Conservation (phyloP, 2,113 vertebrate genomes). For the Balaenoptera acutorostrata region DNA sequence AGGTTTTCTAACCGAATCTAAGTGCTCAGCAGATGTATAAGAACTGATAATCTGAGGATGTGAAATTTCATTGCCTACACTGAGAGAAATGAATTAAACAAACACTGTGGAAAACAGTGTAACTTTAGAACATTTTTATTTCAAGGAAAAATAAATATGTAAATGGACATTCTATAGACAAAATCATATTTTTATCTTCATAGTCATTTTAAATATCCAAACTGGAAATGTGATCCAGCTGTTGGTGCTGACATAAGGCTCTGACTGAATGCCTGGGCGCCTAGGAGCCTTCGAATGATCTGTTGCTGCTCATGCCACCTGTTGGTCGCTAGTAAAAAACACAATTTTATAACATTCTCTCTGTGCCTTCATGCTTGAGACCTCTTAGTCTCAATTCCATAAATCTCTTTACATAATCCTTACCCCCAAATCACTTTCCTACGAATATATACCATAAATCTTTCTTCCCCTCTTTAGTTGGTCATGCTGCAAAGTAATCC, state of each 20-base stretch:
- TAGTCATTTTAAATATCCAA: background rate
- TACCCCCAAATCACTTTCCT: background rate
- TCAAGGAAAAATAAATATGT: background rate
- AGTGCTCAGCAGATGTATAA: background rate
- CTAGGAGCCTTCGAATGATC: background rate
- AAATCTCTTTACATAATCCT: background rate
- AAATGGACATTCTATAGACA: background rate
- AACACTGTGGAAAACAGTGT: background rate
- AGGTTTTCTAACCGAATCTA: background rate
- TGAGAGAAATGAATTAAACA: background rate
- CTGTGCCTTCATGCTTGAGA: background rate
- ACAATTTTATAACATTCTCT: background rate
- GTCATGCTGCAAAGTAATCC: background rate
- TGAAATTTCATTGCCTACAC: background rate
- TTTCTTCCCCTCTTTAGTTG: background rate
- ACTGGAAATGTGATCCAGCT: background rate
- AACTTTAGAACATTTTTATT: background rate
- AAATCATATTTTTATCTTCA: background rate
- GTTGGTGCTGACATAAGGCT: background rate
- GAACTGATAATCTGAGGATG: background rate
- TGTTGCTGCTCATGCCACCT: background rate
- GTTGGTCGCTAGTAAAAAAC: background rate
- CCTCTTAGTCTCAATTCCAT: background rate
- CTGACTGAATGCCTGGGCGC: background rate
- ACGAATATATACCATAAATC: background rate